phyloP scores from a whole-genome alignment of 2,113 vertebrate genomes.

The Erpornis zantholeuca region DNA sequence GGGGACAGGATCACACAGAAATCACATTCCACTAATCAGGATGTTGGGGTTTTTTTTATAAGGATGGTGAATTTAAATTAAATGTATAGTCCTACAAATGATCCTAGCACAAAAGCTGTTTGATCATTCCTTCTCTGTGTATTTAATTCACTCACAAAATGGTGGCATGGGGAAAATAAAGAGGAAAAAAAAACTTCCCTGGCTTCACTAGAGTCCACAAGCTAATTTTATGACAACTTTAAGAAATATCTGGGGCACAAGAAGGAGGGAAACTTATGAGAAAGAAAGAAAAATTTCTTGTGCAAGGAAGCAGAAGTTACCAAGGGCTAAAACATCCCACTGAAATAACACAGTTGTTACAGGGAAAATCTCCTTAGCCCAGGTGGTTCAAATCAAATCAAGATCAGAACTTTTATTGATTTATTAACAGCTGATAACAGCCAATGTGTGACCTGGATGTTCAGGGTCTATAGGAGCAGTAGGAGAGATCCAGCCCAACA shows the following conservation, averaged over 20 bases:
- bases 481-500: neutral
- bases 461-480: neutral
- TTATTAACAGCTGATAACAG: neutral
- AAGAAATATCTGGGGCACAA: neutral
- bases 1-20: neutral
- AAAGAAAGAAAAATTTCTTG: neutral
- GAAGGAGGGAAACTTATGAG: rapidly evolving
- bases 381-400: neutral
- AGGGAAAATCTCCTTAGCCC: neutral
- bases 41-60: neutral
- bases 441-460: neutral
- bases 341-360: neutral
- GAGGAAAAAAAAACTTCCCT: neutral
- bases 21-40: neutral
- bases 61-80: neutral
- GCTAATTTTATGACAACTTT: neutral
- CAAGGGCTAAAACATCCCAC: neutral
- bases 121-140: neutral
- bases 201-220: neutral
- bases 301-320: neutral
- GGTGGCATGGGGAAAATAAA: neutral
- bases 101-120: neutral
- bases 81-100: neutral
- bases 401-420: neutral
- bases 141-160: neutral